A percentile compares a stretch with the other conserved stretches of the same genome.
phyloP scores from a whole-genome alignment of 2,888 invertebrate species.

The Sinohyriopsis cumingii region DNA sequence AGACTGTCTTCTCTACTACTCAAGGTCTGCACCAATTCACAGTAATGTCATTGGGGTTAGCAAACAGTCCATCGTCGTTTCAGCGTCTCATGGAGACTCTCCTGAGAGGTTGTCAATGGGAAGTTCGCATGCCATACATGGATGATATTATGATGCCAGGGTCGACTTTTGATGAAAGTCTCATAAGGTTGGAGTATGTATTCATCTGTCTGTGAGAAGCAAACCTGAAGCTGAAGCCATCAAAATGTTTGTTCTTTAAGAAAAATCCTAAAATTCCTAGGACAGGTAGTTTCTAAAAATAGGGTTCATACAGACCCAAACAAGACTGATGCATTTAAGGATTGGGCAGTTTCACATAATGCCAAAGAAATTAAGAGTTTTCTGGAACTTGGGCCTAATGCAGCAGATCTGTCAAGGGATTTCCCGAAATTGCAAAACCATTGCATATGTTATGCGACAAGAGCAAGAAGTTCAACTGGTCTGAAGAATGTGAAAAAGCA shows the following conservation, averaged over 20 bases:
- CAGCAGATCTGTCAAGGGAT: no score
- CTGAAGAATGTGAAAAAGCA: no score
- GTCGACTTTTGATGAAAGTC: neutral
- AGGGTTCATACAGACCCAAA: neutral
- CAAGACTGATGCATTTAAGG: neutral
- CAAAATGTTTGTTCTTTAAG: constrained; percentile 3
- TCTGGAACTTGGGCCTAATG: no score
- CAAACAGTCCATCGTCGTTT: constrained; percentile 30
- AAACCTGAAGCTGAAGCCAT: constrained; percentile 2
- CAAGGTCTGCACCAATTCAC: constrained; percentile 15
- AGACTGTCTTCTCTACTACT: constrained; percentile 21
- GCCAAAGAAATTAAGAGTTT: constrained; percentile 14
- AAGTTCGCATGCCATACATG: constrained; percentile 2
- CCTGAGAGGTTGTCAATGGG: constrained; percentile 22
- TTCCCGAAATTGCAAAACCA: no score
- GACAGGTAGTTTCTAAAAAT: neutral
- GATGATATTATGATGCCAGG: neutral
- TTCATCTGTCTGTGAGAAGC: neutral
- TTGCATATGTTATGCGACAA: no score
- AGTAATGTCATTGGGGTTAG: constrained; percentile 17
- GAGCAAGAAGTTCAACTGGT: no score
- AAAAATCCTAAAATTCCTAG: constrained; percentile 1
- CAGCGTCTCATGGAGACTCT: constrained; percentile 28
- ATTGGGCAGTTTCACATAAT: neutral
- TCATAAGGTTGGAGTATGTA: neutral